These are phyloP conservation scores for Carettochelys insculpta DNA, from an alignment of 2,113 vertebrate genomes.

Conservation along the genomic window DNA sequence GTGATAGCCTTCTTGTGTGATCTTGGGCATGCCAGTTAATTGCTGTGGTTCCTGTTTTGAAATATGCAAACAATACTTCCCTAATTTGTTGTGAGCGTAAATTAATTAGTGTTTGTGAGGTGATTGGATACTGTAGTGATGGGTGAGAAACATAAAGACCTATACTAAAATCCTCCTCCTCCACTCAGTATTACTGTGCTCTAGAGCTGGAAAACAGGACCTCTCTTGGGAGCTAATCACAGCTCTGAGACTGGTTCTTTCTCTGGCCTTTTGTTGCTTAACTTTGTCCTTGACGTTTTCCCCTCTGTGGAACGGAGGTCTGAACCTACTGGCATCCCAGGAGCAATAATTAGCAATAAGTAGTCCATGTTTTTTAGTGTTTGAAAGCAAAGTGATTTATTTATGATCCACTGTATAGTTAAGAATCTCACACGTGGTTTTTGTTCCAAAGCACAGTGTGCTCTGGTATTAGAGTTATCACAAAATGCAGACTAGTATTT, in stretches of 20 bases:
- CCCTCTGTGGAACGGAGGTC: not conserved
- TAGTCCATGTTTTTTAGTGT: not conserved
- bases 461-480: not conserved
- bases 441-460: not conserved
- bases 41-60: not conserved
- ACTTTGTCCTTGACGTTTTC: not conserved
- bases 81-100: not conserved
- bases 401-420: slow-evolving; percentile 15
- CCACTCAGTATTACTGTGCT: not conserved
- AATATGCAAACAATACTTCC: not conserved
- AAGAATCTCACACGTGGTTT: not conserved
- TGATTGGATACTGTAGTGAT: not conserved
- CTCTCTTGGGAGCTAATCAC: not conserved
- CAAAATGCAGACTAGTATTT: not conserved
- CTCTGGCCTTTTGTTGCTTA: not conserved
- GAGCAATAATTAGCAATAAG: slow-evolving; percentile 33
- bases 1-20: not conserved
- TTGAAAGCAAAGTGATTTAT: slow-evolving; percentile 7
- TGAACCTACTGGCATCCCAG: not conserved
- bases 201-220: not conserved
- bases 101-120: fast-evolving
- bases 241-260: not conserved
- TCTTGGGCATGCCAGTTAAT: not conserved
- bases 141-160: fast-evolving
- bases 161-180: not conserved